These are phyloP conservation scores for Arothron firmamentum DNA, from an alignment of 2,113 vertebrate species.

Conservation along the genomic window DNA sequence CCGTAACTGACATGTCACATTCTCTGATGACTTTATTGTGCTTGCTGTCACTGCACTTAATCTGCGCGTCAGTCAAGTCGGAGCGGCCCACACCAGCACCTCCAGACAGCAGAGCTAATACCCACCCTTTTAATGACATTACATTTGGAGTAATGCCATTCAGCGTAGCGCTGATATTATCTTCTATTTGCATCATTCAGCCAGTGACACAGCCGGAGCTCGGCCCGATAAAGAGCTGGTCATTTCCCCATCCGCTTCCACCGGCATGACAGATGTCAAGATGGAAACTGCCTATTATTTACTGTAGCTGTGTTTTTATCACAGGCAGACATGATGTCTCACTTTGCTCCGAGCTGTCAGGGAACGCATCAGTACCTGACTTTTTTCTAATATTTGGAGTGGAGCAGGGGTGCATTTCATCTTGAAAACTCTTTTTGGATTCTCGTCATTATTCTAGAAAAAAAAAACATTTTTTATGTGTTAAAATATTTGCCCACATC, in stretches of 20 bases:
- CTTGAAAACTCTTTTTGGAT: conserved; percentile 10
- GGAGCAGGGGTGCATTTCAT: conserved; percentile 10
- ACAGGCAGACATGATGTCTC: conserved; percentile 76
- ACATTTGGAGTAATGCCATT: conserved; percentile 81
- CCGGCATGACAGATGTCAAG: conserved; percentile 76
- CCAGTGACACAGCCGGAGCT: conserved; percentile 59
- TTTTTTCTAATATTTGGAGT: conserved; percentile 32
- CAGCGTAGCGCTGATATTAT: conserved; percentile 75
- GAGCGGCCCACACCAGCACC: conserved; percentile 66
- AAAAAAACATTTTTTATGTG: no score
- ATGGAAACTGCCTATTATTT: conserved; percentile 72
- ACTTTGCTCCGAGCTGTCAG: conserved; percentile 64
- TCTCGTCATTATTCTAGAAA: background rate
- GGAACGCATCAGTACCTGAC: conserved; percentile 39
- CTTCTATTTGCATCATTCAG: conserved; percentile 80
- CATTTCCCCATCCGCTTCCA: conserved; percentile 76
- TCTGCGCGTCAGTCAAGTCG: conserved; percentile 81
- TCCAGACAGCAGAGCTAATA: conserved; percentile 75
- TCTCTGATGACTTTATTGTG: conserved; percentile 90
- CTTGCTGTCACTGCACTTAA: conserved; percentile 87
- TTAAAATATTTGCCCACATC: background rate
- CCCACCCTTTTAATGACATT: conserved; percentile 81
- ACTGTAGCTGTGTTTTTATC: conserved; percentile 74
- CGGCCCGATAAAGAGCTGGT: conserved; percentile 71
- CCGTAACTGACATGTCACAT: conserved; percentile 82